Percentiles rank a stretch among this genome's conserved stretches.
Evolutionary conservation across 2,113 vertebrate genomes (phyloP).

Genomic region (Stegostoma tigrinum): DNA sequence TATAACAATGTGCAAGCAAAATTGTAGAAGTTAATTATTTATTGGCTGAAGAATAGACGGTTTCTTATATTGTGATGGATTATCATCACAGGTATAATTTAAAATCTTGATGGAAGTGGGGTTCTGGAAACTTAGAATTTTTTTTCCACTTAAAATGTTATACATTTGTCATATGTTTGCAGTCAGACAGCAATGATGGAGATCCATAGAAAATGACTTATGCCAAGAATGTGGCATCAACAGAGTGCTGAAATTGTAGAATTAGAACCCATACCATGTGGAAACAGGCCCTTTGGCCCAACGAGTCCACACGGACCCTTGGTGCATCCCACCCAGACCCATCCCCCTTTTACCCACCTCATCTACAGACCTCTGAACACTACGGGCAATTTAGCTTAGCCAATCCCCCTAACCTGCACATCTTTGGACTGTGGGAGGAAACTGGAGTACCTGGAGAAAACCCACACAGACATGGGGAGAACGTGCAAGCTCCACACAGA

Average conservation of each 20-base stretch:
- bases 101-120: neutral
- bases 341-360: no score
- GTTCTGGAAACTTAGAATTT: neutral
- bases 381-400: no score
- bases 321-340: no score
- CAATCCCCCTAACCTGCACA: no score
- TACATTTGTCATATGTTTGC: neutral
- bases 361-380: no score
- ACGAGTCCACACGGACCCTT: no score
- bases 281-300: no score
- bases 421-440: no score
- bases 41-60: neutral
- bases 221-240: neutral
- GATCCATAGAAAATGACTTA: neutral
- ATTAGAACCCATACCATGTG: no score
- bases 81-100: neutral
- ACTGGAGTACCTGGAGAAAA: no score
- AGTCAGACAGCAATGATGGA: neutral
- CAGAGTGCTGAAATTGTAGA: neutral
- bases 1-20: neutral
- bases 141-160: neutral
- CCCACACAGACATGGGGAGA: no score
- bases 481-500: no score
- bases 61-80: neutral
- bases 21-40: constrained; percentile 17